Evolutionary conservation across 1,140 invertebrate genomes (phyloP).

Genomic region (Cherax destructor): DNA sequence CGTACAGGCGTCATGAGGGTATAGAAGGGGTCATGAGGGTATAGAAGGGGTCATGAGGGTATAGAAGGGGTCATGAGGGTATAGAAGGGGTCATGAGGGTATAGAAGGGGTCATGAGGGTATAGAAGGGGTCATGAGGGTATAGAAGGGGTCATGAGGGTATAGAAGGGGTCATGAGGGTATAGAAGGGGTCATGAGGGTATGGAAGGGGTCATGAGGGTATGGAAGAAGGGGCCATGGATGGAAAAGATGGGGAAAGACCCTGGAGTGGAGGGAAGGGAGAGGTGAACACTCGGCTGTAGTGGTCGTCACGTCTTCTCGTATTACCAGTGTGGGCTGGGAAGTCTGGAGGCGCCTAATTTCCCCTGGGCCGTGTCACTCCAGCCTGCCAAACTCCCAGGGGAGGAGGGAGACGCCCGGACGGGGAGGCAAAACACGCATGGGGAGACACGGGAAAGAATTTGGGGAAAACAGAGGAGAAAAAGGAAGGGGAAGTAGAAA

Average conservation of each 20-base stretch:
- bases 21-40: neutral
- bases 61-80: neutral
- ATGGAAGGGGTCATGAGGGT: neutral
- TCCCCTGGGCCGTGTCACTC: conserved; percentile 61
- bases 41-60: too few relatives aligned
- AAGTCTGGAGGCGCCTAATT: conserved; percentile 52
- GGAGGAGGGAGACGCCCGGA: conserved; percentile 18
- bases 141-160: neutral
- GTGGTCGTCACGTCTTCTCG: conserved; percentile 53
- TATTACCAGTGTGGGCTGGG: conserved; percentile 46
- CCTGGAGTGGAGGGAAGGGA: neutral
- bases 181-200: neutral
- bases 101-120: neutral
- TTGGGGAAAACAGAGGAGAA: neutral
- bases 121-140: too few relatives aligned
- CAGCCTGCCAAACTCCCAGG: conserved; percentile 49
- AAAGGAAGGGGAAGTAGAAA: neutral
- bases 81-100: too few relatives aligned
- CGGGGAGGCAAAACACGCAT: conserved; percentile 14
- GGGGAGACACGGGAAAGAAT: conserved; percentile 23
- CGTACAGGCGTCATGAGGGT: neutral
- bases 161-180: too few relatives aligned
- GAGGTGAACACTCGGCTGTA: conserved; percentile 22
- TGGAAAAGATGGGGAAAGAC: neutral
- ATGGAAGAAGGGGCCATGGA: neutral